These are phyloP conservation scores for Chauna torquata DNA, from an alignment of 2,113 vertebrate species.

Conservation along the genomic window DNA sequence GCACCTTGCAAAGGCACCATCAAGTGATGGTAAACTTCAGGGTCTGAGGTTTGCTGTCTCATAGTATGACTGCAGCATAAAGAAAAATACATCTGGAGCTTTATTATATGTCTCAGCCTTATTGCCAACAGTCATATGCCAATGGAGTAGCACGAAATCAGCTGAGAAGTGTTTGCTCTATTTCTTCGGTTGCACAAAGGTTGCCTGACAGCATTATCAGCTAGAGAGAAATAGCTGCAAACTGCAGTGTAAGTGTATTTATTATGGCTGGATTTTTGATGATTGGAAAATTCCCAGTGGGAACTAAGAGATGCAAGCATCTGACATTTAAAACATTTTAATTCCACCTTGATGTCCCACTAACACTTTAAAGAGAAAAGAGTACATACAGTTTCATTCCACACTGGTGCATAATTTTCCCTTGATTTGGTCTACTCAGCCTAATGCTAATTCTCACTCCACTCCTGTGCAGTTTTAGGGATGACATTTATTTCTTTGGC, in stretches of 20 bases:
- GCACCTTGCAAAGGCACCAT: neutral
- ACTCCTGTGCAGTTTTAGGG: neutral
- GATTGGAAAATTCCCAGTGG: neutral
- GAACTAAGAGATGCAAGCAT: neutral
- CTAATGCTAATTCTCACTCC: neutral
- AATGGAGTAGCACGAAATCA: neutral
- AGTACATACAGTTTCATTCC: neutral
- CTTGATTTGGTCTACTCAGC: neutral
- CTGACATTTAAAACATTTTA: neutral
- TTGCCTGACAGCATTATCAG: neutral
- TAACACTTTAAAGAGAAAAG: neutral
- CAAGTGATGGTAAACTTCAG: neutral
- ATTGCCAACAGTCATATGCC: neutral
- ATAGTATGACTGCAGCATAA: accelerated
- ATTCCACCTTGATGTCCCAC: neutral
- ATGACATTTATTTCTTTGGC: neutral
- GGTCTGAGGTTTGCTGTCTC: neutral
- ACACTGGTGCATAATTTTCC: neutral
- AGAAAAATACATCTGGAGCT: neutral
- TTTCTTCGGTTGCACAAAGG: neutral
- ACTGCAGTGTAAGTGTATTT: neutral
- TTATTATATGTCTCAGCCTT: neutral
- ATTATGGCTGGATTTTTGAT: neutral
- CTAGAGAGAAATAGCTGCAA: neutral
- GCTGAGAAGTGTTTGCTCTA: neutral